Evolutionary conservation across 2,888 invertebrate species (phyloP), one percentile per base, ranked within the genome.

Genomic region (Latheticus oryzae): DNA sequence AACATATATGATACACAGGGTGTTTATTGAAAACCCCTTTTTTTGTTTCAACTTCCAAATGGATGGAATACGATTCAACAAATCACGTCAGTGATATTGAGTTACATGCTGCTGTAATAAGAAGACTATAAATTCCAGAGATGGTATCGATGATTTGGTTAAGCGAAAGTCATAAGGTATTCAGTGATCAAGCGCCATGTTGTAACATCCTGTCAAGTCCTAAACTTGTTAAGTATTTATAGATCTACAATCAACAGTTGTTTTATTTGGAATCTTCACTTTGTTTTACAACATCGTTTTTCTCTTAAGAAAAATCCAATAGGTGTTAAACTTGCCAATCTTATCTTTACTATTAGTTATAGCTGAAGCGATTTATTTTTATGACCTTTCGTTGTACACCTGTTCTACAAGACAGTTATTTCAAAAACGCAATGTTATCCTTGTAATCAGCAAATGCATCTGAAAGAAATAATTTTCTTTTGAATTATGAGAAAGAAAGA

Each of bases 61-160:
- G 7, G 13, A 13, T 21, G 13, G 16, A 32, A 32, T 15, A 32
- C 16, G 32, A 32, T n/a, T 11, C 32, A 32, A 21, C 23, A 13
- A 12, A 23, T 21, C 37, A 21, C 23, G 23, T 38, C 21, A 4
- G 21, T 13, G 9, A 11, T 43, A 23, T 16, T 17, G 28, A 28
- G 35, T 37, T 35, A 24, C 48, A 26, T 23, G 23, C 32, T 12
- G 16, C 26, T 26, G 48, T 26, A 35, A 30, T 13, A 45, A 38
- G 33, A 52, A 33, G 45, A 26, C 30, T 30, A 52, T 60, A 60
- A 60, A 60, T 60, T 60, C 52, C 24, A 28, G 12, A 60, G 60
- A 60, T 60, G 17, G 23, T 60, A 60, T 60, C 60, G 30, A 37
- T 28, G 55, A 45, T 56, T 56, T 42, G 51, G 60, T 60, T 52